Evolutionary conservation across 2,888 invertebrate genomes (phyloP).

Genomic region (Tenthredo distinguenda): DNA sequence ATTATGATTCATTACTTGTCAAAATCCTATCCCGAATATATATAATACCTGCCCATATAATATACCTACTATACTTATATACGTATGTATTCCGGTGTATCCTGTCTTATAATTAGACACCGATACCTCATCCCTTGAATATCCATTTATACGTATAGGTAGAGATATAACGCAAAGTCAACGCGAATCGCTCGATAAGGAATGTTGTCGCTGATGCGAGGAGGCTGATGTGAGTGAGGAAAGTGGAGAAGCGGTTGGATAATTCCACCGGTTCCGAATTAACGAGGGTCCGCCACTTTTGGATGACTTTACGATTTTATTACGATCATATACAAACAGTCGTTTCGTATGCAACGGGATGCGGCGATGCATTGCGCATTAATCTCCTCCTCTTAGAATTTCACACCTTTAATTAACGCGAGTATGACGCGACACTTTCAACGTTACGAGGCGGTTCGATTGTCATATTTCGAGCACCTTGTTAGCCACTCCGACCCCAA

Average conservation of each 20-base stretch:
- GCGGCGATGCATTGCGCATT: slow-evolving; percentile 17
- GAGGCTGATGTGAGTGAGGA: not conserved
- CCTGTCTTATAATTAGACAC: too few relatives aligned
- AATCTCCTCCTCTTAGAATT: slow-evolving; percentile 28
- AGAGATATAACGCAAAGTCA: not conserved
- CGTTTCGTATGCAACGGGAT: slow-evolving; percentile 18
- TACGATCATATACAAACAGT: not conserved
- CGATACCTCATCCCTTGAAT: too few relatives aligned
- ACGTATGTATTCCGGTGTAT: too few relatives aligned
- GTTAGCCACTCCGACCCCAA: slow-evolving; percentile 12
- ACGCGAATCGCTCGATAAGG: not conserved
- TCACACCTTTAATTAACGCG: slow-evolving; percentile 34
- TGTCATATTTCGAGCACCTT: slow-evolving; percentile 30
- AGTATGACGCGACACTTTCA: slow-evolving; percentile 29
- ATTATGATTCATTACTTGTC: slow-evolving; percentile 72
- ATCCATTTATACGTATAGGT: too few relatives aligned
- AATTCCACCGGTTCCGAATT: not conserved
- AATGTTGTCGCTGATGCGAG: not conserved
- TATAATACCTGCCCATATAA: too few relatives aligned
- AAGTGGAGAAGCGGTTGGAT: not conserved
- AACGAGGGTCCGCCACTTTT: not conserved
- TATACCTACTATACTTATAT: too few relatives aligned
- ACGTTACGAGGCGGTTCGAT: slow-evolving; percentile 39
- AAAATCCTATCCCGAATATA: not conserved
- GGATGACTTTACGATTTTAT: slow-evolving; percentile 25